Evolutionary conservation across 2,113 vertebrate genomes (phyloP).

Genomic region (Gallinago undulata): DNA sequence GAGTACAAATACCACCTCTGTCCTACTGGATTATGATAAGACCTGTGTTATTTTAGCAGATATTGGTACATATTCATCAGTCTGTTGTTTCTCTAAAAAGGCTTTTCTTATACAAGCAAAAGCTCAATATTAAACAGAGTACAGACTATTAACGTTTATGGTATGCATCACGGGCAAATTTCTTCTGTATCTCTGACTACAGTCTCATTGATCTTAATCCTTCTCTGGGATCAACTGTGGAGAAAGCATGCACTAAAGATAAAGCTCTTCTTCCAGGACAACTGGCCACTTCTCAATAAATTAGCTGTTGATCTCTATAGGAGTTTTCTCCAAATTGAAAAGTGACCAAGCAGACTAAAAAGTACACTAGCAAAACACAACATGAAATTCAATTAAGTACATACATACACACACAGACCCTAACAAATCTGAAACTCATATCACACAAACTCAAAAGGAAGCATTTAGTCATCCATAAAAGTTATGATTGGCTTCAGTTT

Average conservation of each 20-base stretch:
- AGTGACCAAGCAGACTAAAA: background rate
- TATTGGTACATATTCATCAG: background rate
- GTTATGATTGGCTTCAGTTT: background rate
- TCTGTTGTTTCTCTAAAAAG: background rate
- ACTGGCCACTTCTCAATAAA: background rate
- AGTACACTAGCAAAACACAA: background rate
- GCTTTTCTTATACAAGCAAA: background rate
- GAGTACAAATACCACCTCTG: background rate
- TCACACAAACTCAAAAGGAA: background rate
- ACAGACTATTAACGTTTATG: fast-evolving
- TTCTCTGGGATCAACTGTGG: background rate
- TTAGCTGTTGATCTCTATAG: background rate
- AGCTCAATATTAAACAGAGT: background rate
- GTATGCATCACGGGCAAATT: background rate
- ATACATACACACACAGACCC: background rate
- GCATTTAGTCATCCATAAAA: background rate
- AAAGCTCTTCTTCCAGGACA: background rate
- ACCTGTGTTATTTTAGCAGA: background rate
- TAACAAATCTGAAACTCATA: background rate
- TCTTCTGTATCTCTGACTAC: background rate
- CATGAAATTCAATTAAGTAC: background rate
- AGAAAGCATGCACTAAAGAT: background rate
- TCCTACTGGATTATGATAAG: background rate
- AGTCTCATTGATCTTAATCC: background rate
- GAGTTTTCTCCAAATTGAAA: background rate